Percentiles rank a stretch among this genome's conserved stretches.
These are phyloP conservation scores for Melangyna quadrimaculata DNA, from an alignment of 2,888 invertebrate species.

Conservation along the genomic window DNA sequence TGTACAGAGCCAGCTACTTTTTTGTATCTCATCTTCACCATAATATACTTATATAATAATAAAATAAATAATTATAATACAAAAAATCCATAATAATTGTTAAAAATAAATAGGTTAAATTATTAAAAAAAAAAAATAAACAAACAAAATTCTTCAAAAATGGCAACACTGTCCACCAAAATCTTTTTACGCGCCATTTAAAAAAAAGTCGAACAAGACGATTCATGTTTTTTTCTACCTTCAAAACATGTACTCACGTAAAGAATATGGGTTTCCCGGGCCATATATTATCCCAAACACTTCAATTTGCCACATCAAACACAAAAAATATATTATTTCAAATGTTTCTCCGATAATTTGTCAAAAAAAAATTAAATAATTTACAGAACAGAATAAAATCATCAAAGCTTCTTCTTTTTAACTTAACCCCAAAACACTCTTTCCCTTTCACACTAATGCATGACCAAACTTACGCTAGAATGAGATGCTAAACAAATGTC, in stretches of 20 bases:
- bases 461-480: not conserved
- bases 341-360: not conserved
- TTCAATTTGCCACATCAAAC: not conserved
- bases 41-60: too few species aligned
- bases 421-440: not conserved
- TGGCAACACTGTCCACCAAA: slow-evolving; percentile 38
- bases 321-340: not conserved
- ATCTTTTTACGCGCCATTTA: slow-evolving; percentile 67
- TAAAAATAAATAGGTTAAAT: too few species aligned
- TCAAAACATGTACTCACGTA: not conserved
- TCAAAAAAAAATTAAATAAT: slow-evolving; percentile 7
- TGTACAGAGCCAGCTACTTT: too few species aligned
- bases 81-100: too few species aligned
- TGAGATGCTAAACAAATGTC: slow-evolving; percentile 58
- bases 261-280: not conserved
- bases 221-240: slow-evolving; percentile 36
- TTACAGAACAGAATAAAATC: not conserved
- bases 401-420: slow-evolving; percentile 32
- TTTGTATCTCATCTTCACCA: too few species aligned
- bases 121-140: not conserved
- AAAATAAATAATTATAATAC: too few species aligned
- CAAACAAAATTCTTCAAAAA: not conserved
- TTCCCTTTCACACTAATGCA: slow-evolving; percentile 31
- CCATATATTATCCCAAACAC: not conserved
- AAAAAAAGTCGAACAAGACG: slow-evolving; percentile 46